Base-by-base conservation (phyloP, 2,888 invertebrate genomes). In the Tachystola acroxantha region DNA sequence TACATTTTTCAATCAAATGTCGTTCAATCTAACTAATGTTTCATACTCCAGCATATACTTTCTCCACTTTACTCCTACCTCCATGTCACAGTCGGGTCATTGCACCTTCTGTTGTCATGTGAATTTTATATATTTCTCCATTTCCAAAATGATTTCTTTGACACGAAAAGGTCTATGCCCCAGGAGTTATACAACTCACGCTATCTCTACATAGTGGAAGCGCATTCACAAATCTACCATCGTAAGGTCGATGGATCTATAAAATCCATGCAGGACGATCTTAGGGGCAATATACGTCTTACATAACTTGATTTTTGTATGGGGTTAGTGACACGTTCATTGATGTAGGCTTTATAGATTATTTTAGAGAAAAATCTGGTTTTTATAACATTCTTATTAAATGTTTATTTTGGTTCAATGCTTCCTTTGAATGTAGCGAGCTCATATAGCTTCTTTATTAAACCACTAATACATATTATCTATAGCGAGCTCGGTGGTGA, bases 121-220 rank as follows among this genome's bases (percentile, higher is more conserved):
- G 38, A 34, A 16, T 29, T 25, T 34, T 28, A 7, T 14, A 11
- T 25, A 19, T 27, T 27, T 19, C 34, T 19, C 34, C 26, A 34
- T 28, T 34, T 34, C 20, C 27, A 34, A 38, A 38, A 38, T 29
- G 29, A 34, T 12, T 30, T 34, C 30, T 34, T 34, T 25, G 30
- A 34, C 33, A 30, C 30, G 30, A 16, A 33, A 25, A 38, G 38
- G 38, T 38, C 37, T 32, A 19, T 14, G 32, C 6, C 37, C 25
- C 7, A 10, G 7, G 19, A 26, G 11, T 20, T 20, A 6, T 16
- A 20, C 10, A 24, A 25, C 33, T 24, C 19, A 13, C 5, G 10
- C 16, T n/a, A n/a, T 3, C 4, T 30, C 7, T 7, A 4, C 16
- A 11, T 22, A 32, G 22, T 22, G 31, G n/a, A 19, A 27, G 7